Evolutionary conservation across 2,797 vertebrate species (phyloP).

Genomic region (Sphenodon punctatus): DNA sequence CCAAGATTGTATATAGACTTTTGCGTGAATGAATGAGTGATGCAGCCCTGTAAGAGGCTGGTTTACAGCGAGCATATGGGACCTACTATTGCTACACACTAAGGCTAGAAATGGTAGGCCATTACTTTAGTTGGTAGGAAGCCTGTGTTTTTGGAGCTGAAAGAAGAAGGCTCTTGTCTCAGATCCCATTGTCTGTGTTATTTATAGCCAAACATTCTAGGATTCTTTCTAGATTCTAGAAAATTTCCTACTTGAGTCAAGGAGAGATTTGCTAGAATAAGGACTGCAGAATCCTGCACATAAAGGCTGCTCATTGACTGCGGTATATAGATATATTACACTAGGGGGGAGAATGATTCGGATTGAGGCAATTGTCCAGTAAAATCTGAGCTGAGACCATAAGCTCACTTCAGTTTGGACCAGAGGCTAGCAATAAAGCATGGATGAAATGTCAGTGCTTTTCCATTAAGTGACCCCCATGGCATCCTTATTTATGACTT

Average conservation of each 20-base stretch:
- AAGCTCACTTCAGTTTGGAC: constrained; percentile 21
- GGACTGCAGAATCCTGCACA: neutral
- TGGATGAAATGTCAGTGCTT: constrained; percentile 25
- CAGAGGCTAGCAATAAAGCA: constrained; percentile 13
- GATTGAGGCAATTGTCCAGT: neutral
- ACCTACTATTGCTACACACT: neutral
- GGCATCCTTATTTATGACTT: constrained; percentile 26
- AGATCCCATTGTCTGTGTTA: neutral
- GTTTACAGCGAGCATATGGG: neutral
- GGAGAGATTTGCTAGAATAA: neutral
- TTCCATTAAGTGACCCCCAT: constrained; percentile 6
- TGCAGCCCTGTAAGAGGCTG: neutral
- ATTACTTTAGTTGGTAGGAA: neutral
- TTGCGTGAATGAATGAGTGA: neutral
- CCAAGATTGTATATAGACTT: neutral
- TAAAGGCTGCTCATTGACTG: neutral
- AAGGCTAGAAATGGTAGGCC: neutral
- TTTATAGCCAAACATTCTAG: neutral
- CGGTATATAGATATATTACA: neutral
- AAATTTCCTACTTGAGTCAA: neutral
- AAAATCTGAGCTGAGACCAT: constrained; percentile 9
- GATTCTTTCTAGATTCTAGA: neutral
- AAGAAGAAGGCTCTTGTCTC: neutral
- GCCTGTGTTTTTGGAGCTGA: neutral
- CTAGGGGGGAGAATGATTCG: neutral